Conservation (phyloP, 2,113 vertebrate genomes). For the Chaetops frenatus region DNA sequence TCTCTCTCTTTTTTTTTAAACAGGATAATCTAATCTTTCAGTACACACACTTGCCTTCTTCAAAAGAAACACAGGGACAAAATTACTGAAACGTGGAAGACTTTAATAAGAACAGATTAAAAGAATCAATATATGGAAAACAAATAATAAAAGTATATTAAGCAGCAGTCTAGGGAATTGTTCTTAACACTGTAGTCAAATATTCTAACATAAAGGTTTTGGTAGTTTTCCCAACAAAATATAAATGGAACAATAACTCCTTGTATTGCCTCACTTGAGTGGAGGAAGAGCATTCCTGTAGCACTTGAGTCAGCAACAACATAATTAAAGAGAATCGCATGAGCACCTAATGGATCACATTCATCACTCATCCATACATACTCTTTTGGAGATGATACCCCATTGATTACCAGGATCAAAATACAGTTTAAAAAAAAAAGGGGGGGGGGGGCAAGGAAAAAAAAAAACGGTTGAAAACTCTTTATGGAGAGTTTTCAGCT, state of each 20-base stretch:
- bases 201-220: neutral
- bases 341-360: neutral
- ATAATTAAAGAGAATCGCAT: neutral
- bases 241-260: slow-evolving; percentile 19
- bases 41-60: slow-evolving; percentile 67
- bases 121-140: slow-evolving; percentile 23
- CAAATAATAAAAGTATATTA: slow-evolving; percentile 63
- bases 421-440: neutral
- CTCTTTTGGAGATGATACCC: neutral
- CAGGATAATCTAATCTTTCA: slow-evolving; percentile 70
- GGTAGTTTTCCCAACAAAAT: neutral
- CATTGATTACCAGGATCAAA: neutral
- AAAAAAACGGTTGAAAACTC: neutral
- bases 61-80: slow-evolving; percentile 53
- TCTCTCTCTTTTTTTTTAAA: neutral
- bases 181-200: neutral
- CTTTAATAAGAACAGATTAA: slow-evolving; percentile 50
- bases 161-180: slow-evolving; percentile 51
- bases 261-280: neutral
- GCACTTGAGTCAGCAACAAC: neutral
- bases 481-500: neutral
- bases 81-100: slow-evolving; percentile 52
- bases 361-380: neutral
- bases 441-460: fast-evolving
- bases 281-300: neutral